Evolutionary conservation across 2,113 vertebrate genomes (phyloP).

Genomic region (Thymallus thymallus): DNA sequence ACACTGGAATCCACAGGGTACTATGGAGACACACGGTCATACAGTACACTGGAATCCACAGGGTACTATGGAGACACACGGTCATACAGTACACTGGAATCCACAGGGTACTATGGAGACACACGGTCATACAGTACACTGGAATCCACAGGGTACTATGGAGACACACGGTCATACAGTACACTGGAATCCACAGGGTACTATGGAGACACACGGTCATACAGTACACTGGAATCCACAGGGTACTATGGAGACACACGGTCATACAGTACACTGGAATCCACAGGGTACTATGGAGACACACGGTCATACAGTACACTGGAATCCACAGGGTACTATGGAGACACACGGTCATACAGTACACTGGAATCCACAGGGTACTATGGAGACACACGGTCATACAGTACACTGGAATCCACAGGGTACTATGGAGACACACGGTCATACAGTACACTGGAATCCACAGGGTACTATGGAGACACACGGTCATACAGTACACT

Average conservation of each 20-base stretch:
- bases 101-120: conserved; percentile 26
- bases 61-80: conserved; percentile 20
- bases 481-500: neutral
- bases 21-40: conserved; percentile 12
- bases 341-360: neutral
- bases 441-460: conserved; percentile 12
- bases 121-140: neutral
- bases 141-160: conserved; percentile 32
- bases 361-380: conserved; percentile 28
- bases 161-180: neutral
- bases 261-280: conserved; percentile 12
- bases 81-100: conserved; percentile 12
- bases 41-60: conserved; percentile 25
- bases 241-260: conserved; percentile 20
- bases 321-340: conserved; percentile 32
- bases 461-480: conserved; percentile 26
- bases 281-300: conserved; percentile 26
- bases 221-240: conserved; percentile 25
- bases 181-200: conserved; percentile 28
- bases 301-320: neutral
- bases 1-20: conserved; percentile 28
- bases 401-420: conserved; percentile 25
- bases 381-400: conserved; percentile 12
- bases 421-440: conserved; percentile 20
- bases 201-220: conserved; percentile 12